Percentiles rank a stretch among this genome's conserved stretches.
Conservation (phyloP, 1,140 invertebrate species). For the Drosophila pruinosa region DNA sequence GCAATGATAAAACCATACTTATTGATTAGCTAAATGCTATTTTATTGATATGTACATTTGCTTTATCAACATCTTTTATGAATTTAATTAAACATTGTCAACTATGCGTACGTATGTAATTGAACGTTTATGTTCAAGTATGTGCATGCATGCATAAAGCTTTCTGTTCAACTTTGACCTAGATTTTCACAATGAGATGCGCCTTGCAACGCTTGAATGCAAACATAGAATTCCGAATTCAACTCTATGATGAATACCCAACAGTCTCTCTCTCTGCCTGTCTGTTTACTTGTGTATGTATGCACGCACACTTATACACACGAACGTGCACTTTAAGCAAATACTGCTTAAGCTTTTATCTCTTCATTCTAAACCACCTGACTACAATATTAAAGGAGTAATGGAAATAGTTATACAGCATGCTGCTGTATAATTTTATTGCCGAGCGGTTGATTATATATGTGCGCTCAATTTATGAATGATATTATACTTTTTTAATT, state of each 20-base stretch:
- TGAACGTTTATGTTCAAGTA: not conserved
- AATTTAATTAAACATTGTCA: not conserved
- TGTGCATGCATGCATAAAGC: not conserved
- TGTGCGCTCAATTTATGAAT: not conserved
- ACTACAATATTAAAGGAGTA: not conserved
- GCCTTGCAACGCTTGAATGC: constrained; percentile 30
- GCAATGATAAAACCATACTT: not conserved
- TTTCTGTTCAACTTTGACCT: constrained; percentile 44
- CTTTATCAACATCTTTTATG: not conserved
- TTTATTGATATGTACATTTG: not conserved
- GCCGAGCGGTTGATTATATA: not conserved
- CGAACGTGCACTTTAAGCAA: constrained; percentile 53
- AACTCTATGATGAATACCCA: constrained; percentile 13
- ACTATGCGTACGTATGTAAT: not conserved
- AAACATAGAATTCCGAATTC: constrained; percentile 7
- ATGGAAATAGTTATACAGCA: not conserved
- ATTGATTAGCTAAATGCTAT: not conserved
- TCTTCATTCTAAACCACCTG: constrained; percentile 20
- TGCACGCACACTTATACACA: constrained; percentile 1
- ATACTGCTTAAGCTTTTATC: constrained; percentile 43
- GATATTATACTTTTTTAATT: not conserved
- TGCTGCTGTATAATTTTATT: not conserved
- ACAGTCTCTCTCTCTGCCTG: not conserved
- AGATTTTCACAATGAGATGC: constrained; percentile 11
- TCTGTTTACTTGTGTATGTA: not conserved